phyloP scores from a whole-genome alignment of 2,797 vertebrate species.

The Alectoris magna region DNA sequence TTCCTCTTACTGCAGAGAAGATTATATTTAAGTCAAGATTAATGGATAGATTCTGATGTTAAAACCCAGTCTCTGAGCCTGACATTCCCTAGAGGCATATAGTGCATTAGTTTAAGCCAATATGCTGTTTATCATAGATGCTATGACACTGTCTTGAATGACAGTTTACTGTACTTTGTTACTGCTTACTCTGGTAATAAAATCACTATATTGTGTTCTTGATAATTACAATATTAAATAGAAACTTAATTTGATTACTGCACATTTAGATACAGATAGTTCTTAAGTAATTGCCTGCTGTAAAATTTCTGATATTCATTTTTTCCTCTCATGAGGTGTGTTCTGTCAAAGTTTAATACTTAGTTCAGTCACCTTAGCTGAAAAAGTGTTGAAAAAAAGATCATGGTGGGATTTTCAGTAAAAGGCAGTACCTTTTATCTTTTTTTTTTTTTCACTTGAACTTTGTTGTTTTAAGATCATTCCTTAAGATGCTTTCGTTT shows the following conservation, averaged over 20 bases:
- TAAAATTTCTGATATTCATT: conserved; percentile 80
- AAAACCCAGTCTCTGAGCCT: conserved; percentile 82
- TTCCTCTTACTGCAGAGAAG: conserved; percentile 82
- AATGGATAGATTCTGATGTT: conserved; percentile 89
- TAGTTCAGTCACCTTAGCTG: conserved; percentile 29
- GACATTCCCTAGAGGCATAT: conserved; percentile 83
- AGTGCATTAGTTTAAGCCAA: conserved; percentile 91
- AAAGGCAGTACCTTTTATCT: not conserved
- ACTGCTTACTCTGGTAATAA: conserved; percentile 87
- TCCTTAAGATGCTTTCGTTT: not conserved
- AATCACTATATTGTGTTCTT: conserved; percentile 91
- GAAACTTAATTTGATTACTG: conserved; percentile 93
- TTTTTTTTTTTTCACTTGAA: not conserved
- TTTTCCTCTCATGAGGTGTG: conserved; percentile 60
- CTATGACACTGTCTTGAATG: conserved; percentile 85
- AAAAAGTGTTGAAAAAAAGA: conserved; percentile 32
- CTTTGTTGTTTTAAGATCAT: not conserved
- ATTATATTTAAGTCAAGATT: conserved; percentile 94
- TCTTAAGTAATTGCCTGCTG: conserved; percentile 85
- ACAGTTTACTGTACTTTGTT: conserved; percentile 83
- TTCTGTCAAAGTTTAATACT: conserved; percentile 62
- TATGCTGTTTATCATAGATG: conserved; percentile 84
- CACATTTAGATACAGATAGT: conserved; percentile 92
- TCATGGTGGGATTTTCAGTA: not conserved
- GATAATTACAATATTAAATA: conserved; percentile 94